These are phyloP conservation scores for Bombus picipes DNA, from an alignment of 1,140 invertebrate species.

Conservation along the genomic window DNA sequence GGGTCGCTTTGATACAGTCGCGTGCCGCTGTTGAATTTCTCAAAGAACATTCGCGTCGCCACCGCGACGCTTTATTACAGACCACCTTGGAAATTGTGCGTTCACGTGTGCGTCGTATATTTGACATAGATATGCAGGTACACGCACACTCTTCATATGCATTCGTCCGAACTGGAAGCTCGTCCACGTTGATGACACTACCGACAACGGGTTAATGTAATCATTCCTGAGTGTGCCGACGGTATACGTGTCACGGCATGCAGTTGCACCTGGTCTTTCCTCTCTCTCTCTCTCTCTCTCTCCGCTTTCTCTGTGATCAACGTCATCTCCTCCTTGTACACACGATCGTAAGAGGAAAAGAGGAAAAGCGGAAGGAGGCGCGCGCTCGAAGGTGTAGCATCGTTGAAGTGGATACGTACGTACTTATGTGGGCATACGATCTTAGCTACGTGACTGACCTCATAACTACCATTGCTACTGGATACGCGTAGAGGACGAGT, in stretches of 20 bases:
- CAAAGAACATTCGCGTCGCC: conserved; percentile 11
- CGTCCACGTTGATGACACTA: conserved; percentile 51
- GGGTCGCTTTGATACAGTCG: conserved; percentile 14
- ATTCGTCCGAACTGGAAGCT: conserved; percentile 22
- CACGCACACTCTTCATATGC: conserved; percentile 23
- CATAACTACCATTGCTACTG: conserved; percentile 41
- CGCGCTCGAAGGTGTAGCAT: conserved; percentile 27
- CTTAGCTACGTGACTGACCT: conserved; percentile 53
- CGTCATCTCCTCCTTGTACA: conserved; percentile 50
- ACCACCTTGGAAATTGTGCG: conserved; percentile 17
- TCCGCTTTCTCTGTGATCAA: conserved; percentile 48
- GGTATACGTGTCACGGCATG: conserved; percentile 60
- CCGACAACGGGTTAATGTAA: conserved; percentile 59
- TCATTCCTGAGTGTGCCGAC: conserved; percentile 56
- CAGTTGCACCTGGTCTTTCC: conserved; percentile 28
- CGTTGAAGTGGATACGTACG: conserved; percentile 48
- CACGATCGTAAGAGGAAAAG: conserved; percentile 23
- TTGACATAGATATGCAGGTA: conserved; percentile 37
- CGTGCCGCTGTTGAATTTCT: conserved; percentile 32
- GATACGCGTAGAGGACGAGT: conserved; percentile 61
- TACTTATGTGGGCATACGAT: conserved; percentile 47
- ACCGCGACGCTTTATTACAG: conserved; percentile 9
- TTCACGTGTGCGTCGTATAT: conserved; percentile 34
- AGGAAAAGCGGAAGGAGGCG: not conserved
- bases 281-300: not conserved